Base-by-base conservation (phyloP, 2,888 invertebrate species). In the Odontothrips loti region DNA sequence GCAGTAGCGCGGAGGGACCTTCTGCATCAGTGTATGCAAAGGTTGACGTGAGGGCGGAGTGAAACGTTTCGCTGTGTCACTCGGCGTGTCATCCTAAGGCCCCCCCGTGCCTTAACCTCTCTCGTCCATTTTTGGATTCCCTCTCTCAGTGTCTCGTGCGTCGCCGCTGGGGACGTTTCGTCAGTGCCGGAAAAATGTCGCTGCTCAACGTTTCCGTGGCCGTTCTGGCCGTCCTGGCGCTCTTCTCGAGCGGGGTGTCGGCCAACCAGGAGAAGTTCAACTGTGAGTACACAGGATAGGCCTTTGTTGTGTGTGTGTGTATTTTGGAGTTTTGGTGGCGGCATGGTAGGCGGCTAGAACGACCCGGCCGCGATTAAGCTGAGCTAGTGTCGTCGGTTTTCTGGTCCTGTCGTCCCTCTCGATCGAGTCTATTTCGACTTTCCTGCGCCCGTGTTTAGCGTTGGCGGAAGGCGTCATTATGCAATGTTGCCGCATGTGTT, bases 11-110 rank as follows among this genome's bases (percentile, higher is more conserved):
- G 51, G 48, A 83, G 81, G 81, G 80, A 83, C 94, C 95, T 95
- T 95, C 95, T 95, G 90, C 93, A 90, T 94, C 95, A 95, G 95
- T 95, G 95, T 89, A 95, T 94, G 93, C 94, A 95, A 95, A 95
- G 95, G 94, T 91, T 89, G 89, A 86, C 86, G 81, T 48, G 43
- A 34, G 79, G 68, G 34, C 34, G 47, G 47, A n/a, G 2, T 10
- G 58, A 4, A 29, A 15, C 51, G 68, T 29, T n/a, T 68, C 47
- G 29, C 43, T 43, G 68, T 80, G 29, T 80, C 75, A 47, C 80
- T 68, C 47, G 15, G 17, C 29, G 58, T 80, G 51, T 58, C 23
- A 34, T 23, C 20, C 43, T 48, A 34, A 23, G 58, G 48, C 34
- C 29, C 80, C 20, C 27, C 23, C n/a, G 80, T 20, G 68, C 23